A percentile compares a stretch with the other conserved stretches of the same genome.
These are phyloP conservation scores for Chymomyza caudatula DNA, from an alignment of 2,888 invertebrate genomes.

Conservation along the genomic window DNA sequence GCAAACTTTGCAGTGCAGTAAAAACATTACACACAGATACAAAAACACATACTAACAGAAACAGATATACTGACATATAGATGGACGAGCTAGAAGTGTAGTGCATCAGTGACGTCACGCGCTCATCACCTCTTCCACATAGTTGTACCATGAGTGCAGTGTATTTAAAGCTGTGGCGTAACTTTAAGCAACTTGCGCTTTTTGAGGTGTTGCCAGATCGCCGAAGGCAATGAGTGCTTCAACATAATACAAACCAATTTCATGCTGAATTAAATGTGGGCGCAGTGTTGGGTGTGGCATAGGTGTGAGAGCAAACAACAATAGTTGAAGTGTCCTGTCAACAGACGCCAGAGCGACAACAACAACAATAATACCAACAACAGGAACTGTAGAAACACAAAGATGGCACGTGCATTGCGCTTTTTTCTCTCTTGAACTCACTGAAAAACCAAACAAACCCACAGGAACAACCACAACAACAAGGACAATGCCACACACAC, in stretches of 20 bases:
- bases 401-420: constrained; percentile 67
- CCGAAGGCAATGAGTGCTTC: constrained; percentile 54
- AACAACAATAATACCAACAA: constrained; percentile 30
- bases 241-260: constrained; percentile 76
- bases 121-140: neutral
- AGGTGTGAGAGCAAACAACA: constrained; percentile 54
- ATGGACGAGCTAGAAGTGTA: neutral
- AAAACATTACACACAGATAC: neutral
- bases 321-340: constrained; percentile 77
- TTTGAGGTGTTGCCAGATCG: constrained; percentile 53
- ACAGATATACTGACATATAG: neutral
- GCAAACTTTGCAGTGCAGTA: constrained; percentile 46
- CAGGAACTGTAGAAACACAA: constrained; percentile 38
- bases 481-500: neutral
- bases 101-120: no score
- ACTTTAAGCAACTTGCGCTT: constrained; percentile 17
- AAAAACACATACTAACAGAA: neutral
- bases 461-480: neutral
- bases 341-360: constrained; percentile 52
- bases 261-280: constrained; percentile 74
- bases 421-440: constrained; percentile 34
- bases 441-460: neutral
- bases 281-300: neutral
- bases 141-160: no score
- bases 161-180: constrained; percentile 40